Evolutionary conservation across 53 echinoderm and acorn worm genomes (phyloP), one percentile per base, ranked within the genome.

Genomic region (Apostichopus leukothele): DNA sequence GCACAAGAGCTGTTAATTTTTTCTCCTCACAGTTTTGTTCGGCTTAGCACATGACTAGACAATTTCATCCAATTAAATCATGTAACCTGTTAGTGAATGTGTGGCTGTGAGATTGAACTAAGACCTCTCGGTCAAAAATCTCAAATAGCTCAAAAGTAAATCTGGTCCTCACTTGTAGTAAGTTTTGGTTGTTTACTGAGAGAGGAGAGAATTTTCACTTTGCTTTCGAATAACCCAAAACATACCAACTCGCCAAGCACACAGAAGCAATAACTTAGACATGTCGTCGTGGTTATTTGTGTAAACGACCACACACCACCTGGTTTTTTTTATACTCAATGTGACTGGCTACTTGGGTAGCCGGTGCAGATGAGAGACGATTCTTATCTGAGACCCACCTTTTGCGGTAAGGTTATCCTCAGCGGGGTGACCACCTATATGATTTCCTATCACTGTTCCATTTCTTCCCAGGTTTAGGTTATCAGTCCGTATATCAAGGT

Each of bases 391-490:
- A 54, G 23, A 57, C 88, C 73, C 59, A 87, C 88, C 88, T 87
- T 87, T 87, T 50, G 88, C 51, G 75, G 88, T 21, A 51, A 75
- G 54, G 39, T 50, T 59, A 23, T 75, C 88, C n/a, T 87, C 75
- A 18, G 75, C 50, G 53, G 74, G 21, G 73, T 51, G 88, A 18
- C 75, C 88, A 87, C 88, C 88, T 87, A 87, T 87, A 87, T 87
- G 88, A 74, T 87, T 87, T 74, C 74, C 74, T 75, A 87, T 75
- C n/a, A 87, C 53, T 52, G 88, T 87, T 87, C 88, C 88, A 75
- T 87, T 87, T 55, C 75, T 87, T 75, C 75, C 88, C 6, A 87
- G 88, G 53, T 51, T 52, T 74, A 87, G 12, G n/a, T 57, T 20
- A 75, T 87, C 88, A 53, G 88, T 52, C 74, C 88, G 51, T 57